phyloP scores from a whole-genome alignment of 1,140 invertebrate species.

The Procambarus virginalis region DNA sequence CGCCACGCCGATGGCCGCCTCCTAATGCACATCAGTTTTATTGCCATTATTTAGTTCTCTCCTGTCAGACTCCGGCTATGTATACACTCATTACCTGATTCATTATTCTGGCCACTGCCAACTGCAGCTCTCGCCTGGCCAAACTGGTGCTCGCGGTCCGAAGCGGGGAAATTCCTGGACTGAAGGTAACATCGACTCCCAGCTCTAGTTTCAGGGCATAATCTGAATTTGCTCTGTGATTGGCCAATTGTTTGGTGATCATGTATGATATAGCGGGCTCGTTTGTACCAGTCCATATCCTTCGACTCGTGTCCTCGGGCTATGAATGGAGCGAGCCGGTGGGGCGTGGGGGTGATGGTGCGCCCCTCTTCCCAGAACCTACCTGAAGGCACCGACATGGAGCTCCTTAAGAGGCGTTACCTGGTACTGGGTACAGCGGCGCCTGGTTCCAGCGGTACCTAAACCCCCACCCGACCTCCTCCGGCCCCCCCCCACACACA shows the following conservation, averaged over 20 bases:
- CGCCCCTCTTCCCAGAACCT: too few relatives aligned
- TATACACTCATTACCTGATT: slow-evolving; percentile 6
- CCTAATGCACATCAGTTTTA: slow-evolving; percentile 31
- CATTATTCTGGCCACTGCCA: not conserved
- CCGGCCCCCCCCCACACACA: too few relatives aligned
- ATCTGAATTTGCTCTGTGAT: slow-evolving; percentile 20
- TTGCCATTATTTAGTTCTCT: slow-evolving; percentile 17
- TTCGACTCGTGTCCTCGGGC: not conserved
- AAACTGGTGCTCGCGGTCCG: not conserved
- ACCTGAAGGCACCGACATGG: too few relatives aligned
- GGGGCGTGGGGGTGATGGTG: not conserved
- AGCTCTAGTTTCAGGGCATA: not conserved
- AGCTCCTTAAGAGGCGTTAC: too few relatives aligned
- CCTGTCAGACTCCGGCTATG: not conserved
- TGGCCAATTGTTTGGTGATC: slow-evolving; percentile 21
- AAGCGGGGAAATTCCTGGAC: not conserved
- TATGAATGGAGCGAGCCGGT: not conserved
- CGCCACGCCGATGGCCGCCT: not conserved
- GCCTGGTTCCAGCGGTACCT: too few relatives aligned
- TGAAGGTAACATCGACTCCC: not conserved
- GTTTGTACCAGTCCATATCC: slow-evolving; percentile 20
- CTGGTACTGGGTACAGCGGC: too few relatives aligned
- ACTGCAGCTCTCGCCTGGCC: not conserved
- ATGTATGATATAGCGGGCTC: slow-evolving; percentile 8
- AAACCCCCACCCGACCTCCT: too few relatives aligned